phyloP scores from a whole-genome alignment of 2,888 invertebrate genomes.

The Drosophila ustulata region DNA sequence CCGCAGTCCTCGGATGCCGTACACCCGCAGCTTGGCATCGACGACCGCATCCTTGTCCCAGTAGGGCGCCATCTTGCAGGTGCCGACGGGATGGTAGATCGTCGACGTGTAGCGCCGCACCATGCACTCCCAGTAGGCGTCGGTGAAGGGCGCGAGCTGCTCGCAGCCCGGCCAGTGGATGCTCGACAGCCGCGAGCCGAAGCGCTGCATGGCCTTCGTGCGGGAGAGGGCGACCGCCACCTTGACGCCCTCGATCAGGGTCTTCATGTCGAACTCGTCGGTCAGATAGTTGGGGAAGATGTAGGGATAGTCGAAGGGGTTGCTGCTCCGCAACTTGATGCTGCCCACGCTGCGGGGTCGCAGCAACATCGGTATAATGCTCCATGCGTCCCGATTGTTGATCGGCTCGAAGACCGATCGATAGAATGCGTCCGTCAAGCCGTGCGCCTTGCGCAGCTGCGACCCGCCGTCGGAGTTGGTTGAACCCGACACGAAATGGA shows the following conservation, averaged over 20 bases:
- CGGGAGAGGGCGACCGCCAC: constrained; percentile 92
- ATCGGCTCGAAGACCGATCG: constrained; percentile 91
- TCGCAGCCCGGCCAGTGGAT: constrained; percentile 92
- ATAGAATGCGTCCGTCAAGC: constrained; percentile 91
- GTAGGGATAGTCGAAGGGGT: constrained; percentile 94
- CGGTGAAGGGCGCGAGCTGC: constrained; percentile 89
- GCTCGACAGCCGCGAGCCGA: constrained; percentile 90
- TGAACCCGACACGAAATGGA: constrained; percentile 94
- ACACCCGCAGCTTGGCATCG: constrained; percentile 91
- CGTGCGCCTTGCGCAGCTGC: constrained; percentile 92
- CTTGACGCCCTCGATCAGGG: constrained; percentile 93
- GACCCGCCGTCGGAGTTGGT: constrained; percentile 94
- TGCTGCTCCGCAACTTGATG: constrained; percentile 92
- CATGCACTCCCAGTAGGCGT: constrained; percentile 95
- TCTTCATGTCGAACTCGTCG: constrained; percentile 92
- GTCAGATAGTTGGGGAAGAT: constrained; percentile 96
- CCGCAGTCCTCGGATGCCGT: constrained; percentile 91
- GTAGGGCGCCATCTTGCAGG: constrained; percentile 95
- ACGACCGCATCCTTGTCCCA: constrained; percentile 94
- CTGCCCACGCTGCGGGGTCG: constrained; percentile 94
- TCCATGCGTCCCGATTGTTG: constrained; percentile 92
- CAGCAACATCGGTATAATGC: constrained; percentile 93
- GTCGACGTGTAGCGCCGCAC: constrained; percentile 92
- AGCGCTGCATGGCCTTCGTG: constrained; percentile 91
- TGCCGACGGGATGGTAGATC: constrained; percentile 94